These are phyloP conservation scores for Drosophila melanosoma DNA, from an alignment of 2,888 invertebrate species.

Conservation along the genomic window DNA sequence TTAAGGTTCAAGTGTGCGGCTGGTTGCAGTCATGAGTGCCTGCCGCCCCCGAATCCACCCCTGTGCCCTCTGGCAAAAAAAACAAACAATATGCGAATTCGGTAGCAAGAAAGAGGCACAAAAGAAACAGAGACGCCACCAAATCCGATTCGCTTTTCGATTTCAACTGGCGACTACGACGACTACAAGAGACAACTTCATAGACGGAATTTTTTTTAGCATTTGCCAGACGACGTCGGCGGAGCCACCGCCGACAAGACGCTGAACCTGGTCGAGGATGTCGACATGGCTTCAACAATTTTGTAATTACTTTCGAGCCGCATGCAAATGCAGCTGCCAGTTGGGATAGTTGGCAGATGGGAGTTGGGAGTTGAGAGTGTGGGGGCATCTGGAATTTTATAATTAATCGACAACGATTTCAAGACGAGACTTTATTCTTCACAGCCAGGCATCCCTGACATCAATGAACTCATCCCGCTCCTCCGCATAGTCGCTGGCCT, in stretches of 20 bases:
- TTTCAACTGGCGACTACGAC: slow-evolving; percentile 39
- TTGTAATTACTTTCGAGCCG: slow-evolving; percentile 65
- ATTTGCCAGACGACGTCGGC: slow-evolving; percentile 27
- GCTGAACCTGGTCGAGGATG: slow-evolving; percentile 27
- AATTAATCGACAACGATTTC: slow-evolving; percentile 68
- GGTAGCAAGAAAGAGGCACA: slow-evolving; percentile 33
- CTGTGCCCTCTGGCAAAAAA: neutral
- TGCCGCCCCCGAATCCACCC: neutral
- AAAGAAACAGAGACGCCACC: slow-evolving; percentile 20
- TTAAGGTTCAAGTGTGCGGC: slow-evolving; percentile 55
- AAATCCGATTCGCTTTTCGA: slow-evolving; percentile 54
- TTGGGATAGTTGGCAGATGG: slow-evolving; percentile 2
- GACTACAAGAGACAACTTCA: slow-evolving; percentile 48
- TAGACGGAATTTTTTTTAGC: slow-evolving; percentile 44
- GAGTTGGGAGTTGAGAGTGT: neutral
- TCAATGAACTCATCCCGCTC: slow-evolving; percentile 75
- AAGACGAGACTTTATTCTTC: slow-evolving; percentile 60
- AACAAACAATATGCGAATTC: slow-evolving; percentile 47
- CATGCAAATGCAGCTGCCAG: slow-evolving; percentile 56
- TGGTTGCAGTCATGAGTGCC: slow-evolving; percentile 39
- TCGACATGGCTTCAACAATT: slow-evolving; percentile 66
- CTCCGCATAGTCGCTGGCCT: slow-evolving; percentile 62
- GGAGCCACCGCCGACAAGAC: slow-evolving; percentile 11
- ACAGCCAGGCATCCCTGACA: slow-evolving; percentile 74
- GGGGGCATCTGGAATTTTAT: slow-evolving; percentile 65